Evolutionary conservation across 2,888 invertebrate genomes (phyloP).

Genomic region (Octonoba sinensis): DNA sequence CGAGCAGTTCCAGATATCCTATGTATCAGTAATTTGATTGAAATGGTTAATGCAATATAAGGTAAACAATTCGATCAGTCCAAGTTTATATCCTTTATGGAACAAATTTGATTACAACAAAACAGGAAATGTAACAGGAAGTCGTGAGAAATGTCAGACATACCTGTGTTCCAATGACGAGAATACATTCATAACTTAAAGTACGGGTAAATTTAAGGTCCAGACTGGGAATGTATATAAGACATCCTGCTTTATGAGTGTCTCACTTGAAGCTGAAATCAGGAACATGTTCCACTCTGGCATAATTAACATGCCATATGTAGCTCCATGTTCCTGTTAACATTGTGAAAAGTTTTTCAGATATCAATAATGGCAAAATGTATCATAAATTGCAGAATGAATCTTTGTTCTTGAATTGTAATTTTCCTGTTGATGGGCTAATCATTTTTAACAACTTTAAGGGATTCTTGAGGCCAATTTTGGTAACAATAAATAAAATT

Average conservation of each 20-base stretch:
- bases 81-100: neutral
- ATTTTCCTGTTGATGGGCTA: slow-evolving; percentile 16
- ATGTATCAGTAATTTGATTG: neutral
- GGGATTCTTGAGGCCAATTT: slow-evolving; percentile 14
- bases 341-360: neutral
- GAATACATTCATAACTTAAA: neutral
- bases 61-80: neutral
- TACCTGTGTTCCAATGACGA: neutral
- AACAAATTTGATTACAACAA: neutral
- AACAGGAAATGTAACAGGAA: neutral
- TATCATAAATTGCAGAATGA: neutral
- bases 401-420: slow-evolving; percentile 8
- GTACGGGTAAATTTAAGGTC: neutral
- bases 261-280: neutral
- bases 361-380: neutral
- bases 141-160: neutral
- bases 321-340: neutral
- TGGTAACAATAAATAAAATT: slow-evolving; percentile 10
- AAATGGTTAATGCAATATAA: neutral
- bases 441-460: slow-evolving; percentile 7
- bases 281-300: neutral
- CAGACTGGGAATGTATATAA: neutral
- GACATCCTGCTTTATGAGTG: neutral
- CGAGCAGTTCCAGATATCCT: too few relatives aligned
- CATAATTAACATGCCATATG: neutral